These are phyloP conservation scores for Furcifer pardalis DNA, from an alignment of 2,797 vertebrate species.

Conservation along the genomic window DNA sequence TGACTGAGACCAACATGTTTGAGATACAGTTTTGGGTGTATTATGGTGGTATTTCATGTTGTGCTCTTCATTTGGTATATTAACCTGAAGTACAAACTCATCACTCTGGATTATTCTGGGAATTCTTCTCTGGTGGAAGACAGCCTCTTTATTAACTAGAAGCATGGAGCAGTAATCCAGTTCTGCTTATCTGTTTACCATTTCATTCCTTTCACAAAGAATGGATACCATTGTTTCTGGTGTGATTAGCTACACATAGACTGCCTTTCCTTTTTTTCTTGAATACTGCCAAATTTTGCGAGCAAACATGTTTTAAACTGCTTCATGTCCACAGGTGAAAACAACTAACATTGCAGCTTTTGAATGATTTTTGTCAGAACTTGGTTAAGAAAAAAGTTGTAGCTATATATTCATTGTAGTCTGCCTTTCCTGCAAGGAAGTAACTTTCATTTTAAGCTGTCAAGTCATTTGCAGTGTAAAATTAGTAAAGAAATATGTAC, in stretches of 20 bases:
- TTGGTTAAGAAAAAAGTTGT: constrained; percentile 21
- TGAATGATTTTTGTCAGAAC: constrained; percentile 28
- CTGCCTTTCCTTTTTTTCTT: not conserved
- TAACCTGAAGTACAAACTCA: constrained; percentile 46
- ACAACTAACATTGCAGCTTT: constrained; percentile 12
- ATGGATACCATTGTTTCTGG: not conserved
- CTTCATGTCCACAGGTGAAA: constrained; percentile 12
- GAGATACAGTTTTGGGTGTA: constrained; percentile 44
- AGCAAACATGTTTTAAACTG: not conserved
- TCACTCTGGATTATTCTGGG: constrained; percentile 59
- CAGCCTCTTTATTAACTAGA: not conserved
- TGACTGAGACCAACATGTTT: constrained; percentile 41
- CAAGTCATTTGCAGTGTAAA: constrained; percentile 65
- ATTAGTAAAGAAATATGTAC: constrained; percentile 61
- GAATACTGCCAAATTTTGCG: constrained; percentile 14
- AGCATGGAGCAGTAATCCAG: constrained; percentile 8
- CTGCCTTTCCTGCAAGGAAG: constrained; percentile 48
- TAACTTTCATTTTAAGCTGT: constrained; percentile 45
- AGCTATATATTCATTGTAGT: constrained; percentile 60
- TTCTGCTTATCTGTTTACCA: not conserved
- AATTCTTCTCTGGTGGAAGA: constrained; percentile 17
- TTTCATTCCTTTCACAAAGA: constrained; percentile 14
- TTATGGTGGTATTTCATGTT: constrained; percentile 58
- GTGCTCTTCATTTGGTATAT: constrained; percentile 64
- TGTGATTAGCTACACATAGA: not conserved